A percentile compares a stretch with the other conserved stretches of the same genome.
These are phyloP conservation scores for Drosophila paulistorum DNA, from an alignment of 1,140 invertebrate species.

Conservation along the genomic window DNA sequence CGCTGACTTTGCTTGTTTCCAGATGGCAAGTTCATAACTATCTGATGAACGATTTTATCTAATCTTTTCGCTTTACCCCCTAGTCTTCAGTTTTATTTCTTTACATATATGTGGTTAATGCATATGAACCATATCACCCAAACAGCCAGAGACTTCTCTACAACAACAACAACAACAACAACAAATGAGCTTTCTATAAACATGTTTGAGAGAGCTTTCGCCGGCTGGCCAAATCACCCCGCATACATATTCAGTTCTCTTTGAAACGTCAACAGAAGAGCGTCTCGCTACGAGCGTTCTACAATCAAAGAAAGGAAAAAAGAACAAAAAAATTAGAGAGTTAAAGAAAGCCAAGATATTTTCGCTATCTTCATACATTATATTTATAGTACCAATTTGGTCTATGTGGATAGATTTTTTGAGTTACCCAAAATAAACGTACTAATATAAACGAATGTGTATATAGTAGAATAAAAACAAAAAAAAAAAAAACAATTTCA, in stretches of 20 bases:
- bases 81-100: constrained; percentile 18
- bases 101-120: constrained; percentile 30
- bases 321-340: background rate
- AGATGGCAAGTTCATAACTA: constrained; percentile 11
- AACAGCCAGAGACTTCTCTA: background rate
- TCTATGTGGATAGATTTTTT: background rate
- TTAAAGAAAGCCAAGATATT: background rate
- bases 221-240: background rate
- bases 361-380: background rate
- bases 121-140: background rate
- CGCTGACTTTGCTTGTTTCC: constrained; percentile 25
- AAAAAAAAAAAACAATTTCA: background rate
- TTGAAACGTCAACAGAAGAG: background rate
- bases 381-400: background rate
- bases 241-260: background rate
- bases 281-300: background rate
- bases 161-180: too few species aligned
- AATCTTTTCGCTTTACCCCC: background rate
- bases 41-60: background rate
- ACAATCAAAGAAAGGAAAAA: background rate
- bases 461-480: background rate
- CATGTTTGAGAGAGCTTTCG: background rate
- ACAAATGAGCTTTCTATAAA: background rate
- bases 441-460: background rate
- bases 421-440: background rate